Conservation (phyloP, 2,113 vertebrate genomes). For the Petroica traversi region DNA sequence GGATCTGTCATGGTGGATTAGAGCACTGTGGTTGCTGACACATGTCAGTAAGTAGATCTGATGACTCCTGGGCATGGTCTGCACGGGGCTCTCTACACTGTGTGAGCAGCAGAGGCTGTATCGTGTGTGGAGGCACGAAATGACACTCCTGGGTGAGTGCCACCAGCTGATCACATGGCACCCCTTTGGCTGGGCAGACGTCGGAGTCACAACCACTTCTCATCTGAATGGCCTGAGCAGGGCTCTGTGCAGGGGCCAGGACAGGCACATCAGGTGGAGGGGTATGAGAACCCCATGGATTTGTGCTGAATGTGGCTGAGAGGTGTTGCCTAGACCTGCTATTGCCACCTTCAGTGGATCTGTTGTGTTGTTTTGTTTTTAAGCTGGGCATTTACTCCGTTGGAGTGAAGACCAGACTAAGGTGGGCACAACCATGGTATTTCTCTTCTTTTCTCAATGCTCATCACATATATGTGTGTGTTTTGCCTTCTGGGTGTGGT, state of each 20-base stretch:
- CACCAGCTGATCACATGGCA: rapidly evolving
- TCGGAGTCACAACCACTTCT: rapidly evolving
- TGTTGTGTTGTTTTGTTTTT: neutral
- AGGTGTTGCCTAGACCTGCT: neutral
- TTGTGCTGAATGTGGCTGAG: neutral
- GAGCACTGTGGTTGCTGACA: neutral
- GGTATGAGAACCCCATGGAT: rapidly evolving
- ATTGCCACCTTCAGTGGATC: neutral
- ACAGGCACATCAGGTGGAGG: neutral
- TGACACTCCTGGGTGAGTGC: neutral
- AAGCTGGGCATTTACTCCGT: rapidly evolving
- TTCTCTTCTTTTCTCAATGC: neutral
- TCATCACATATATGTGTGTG: rapidly evolving
- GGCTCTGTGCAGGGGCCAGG: neutral
- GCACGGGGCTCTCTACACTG: neutral
- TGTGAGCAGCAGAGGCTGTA: neutral
- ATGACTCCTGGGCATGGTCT: rapidly evolving
- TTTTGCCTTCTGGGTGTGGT: neutral
- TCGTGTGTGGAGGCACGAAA: rapidly evolving
- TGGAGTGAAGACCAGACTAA: neutral
- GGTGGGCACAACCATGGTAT: neutral
- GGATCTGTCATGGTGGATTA: rapidly evolving
- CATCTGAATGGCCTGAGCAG: neutral
- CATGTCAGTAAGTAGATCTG: neutral
- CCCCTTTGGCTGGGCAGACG: neutral